Conservation (phyloP, 1,140 invertebrate species). For the Hycleus cichorii region DNA sequence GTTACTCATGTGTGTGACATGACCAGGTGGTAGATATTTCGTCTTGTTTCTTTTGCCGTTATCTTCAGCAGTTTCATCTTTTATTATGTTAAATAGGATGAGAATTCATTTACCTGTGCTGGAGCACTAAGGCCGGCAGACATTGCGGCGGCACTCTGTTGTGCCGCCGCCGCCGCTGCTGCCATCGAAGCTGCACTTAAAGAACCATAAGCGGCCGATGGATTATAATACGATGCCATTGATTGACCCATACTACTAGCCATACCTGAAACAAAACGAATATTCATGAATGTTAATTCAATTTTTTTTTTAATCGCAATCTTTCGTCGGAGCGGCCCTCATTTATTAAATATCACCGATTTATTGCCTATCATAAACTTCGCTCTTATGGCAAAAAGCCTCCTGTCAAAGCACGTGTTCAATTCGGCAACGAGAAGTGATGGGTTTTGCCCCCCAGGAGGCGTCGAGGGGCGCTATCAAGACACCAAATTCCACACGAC, state of each 20-base stretch:
- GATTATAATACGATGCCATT: constrained; percentile 56
- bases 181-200: constrained; percentile 57
- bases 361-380: constrained; percentile 14
- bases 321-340: not conserved
- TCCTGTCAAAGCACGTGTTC: constrained; percentile 24
- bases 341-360: constrained; percentile 18
- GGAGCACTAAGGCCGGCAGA: constrained; percentile 49
- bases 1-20: constrained; percentile 7
- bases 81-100: too few species aligned
- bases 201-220: constrained; percentile 55
- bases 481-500: constrained; percentile 15
- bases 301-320: too few species aligned
- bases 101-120: constrained; percentile 45
- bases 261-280: constrained; percentile 46
- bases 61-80: too few species aligned
- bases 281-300: not conserved
- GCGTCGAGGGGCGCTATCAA: constrained; percentile 16
- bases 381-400: constrained; percentile 11
- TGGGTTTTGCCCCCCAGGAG: constrained; percentile 15
- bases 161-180: constrained; percentile 55
- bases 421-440: constrained; percentile 19
- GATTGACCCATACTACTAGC: constrained; percentile 52
- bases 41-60: too few species aligned
- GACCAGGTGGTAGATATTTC: constrained; percentile 16
- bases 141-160: constrained; percentile 52